These are phyloP conservation scores for Sebastes flavidus DNA, from an alignment of 2,797 vertebrate genomes.

Conservation along the genomic window DNA sequence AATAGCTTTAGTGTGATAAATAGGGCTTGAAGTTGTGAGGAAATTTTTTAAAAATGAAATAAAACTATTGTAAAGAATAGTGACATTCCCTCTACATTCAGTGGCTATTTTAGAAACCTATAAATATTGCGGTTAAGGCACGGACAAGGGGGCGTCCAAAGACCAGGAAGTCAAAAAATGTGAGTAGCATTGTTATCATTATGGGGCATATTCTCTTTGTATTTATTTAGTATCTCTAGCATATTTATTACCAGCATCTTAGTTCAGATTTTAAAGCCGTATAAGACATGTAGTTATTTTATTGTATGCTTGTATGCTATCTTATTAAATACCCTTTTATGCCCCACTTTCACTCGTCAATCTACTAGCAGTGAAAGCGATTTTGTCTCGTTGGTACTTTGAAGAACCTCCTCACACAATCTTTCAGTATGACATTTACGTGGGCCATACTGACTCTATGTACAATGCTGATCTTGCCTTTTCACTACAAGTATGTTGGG, in stretches of 20 bases:
- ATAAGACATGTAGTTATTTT: neutral
- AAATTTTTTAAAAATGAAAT: neutral
- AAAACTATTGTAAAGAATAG: neutral
- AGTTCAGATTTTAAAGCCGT: neutral
- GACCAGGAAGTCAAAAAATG: neutral
- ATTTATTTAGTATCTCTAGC: neutral
- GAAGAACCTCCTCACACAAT: neutral
- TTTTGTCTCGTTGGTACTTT: neutral
- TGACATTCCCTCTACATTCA: neutral
- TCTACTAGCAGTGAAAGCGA: neutral
- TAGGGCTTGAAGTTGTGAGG: neutral
- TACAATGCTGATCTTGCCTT: slow-evolving; percentile 3
- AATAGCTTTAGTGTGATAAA: slow-evolving; percentile 26
- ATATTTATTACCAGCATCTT: neutral
- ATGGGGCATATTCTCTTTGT: neutral
- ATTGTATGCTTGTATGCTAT: neutral
- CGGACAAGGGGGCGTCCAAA: neutral
- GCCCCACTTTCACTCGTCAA: neutral
- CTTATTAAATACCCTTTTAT: neutral
- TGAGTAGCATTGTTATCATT: neutral
- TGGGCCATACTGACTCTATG: neutral
- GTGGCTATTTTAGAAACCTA: neutral
- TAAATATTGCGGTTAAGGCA: neutral
- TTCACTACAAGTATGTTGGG: neutral
- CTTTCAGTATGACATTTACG: neutral